A percentile compares a stretch with the other conserved stretches of the same genome.
These are phyloP conservation scores for Esox niger DNA, from an alignment of 2,113 vertebrate genomes.

Conservation along the genomic window DNA sequence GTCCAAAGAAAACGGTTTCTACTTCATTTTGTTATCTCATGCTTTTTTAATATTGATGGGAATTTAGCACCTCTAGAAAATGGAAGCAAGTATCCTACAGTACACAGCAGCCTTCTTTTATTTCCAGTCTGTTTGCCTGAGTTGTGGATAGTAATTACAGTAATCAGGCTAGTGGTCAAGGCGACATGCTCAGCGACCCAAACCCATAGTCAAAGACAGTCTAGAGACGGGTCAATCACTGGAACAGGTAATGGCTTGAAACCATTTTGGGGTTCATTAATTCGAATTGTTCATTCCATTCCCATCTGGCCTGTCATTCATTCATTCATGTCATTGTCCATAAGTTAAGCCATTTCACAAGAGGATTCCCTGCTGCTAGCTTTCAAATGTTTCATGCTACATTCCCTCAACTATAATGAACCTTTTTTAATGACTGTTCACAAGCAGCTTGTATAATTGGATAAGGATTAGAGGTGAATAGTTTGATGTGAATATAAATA, in stretches of 20 bases:
- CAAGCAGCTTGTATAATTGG: not conserved
- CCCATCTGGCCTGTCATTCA: no score
- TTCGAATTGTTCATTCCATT: no score
- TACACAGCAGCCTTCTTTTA: not conserved
- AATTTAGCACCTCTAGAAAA: not conserved
- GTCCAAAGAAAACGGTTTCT: no score
- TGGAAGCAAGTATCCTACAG: not conserved
- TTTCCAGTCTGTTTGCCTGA: not conserved
- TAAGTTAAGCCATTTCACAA: no score
- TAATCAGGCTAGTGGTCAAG: not conserved
- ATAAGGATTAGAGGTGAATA: conserved; percentile 18
- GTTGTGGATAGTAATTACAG: not conserved
- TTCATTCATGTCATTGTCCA: no score
- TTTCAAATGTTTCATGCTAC: not conserved
- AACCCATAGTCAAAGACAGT: not conserved
- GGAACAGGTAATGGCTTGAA: not conserved
- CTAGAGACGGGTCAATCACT: not conserved
- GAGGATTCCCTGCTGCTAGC: no score
- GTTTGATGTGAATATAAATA: not conserved
- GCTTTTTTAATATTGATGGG: no score
- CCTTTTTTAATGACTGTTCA: not conserved
- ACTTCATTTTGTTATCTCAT: no score
- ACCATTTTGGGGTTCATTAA: not conserved
- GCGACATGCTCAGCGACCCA: not conserved
- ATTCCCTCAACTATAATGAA: not conserved